A percentile compares a stretch with the other conserved stretches of the same genome.
Conservation (phyloP, 2,888 invertebrate genomes). For the Drosophila austrosaltans region DNA sequence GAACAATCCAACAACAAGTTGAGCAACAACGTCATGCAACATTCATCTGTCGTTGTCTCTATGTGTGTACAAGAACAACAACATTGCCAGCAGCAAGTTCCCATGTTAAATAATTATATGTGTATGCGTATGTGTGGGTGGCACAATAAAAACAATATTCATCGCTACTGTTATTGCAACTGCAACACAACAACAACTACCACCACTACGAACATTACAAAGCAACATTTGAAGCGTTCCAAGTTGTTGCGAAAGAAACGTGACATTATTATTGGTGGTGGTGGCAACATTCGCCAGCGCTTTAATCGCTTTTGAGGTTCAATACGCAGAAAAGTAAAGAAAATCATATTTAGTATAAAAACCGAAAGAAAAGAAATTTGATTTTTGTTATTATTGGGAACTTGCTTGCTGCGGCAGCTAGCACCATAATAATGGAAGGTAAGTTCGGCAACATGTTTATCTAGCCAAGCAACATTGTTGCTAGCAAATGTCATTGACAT, state of each 20-base stretch:
- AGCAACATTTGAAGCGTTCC: conserved; percentile 55
- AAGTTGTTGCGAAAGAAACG: conserved; percentile 66
- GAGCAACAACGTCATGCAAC: conserved; percentile 70
- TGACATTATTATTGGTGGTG: conserved; percentile 43
- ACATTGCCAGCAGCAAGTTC: conserved; percentile 60
- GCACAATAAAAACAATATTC: conserved; percentile 43
- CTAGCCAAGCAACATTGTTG: conserved; percentile 33
- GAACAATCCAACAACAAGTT: conserved; percentile 25
- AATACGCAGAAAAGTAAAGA: conserved; percentile 1
- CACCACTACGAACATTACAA: conserved; percentile 40
- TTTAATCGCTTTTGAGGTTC: conserved; percentile 56
- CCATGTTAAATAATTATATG: conserved; percentile 65
- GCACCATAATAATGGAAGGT: conserved; percentile 75
- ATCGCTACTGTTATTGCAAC: conserved; percentile 29
- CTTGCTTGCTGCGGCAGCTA: conserved; percentile 66
- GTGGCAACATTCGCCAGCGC: conserved; percentile 37
- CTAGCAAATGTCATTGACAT: conserved; percentile 41
- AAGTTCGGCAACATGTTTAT: conserved; percentile 46
- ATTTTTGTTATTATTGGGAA: conserved; percentile 58
- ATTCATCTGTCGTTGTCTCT: conserved; percentile 64
- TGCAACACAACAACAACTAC: conserved; percentile 26
- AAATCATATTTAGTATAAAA: conserved; percentile 9
- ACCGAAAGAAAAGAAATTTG: conserved; percentile 29
- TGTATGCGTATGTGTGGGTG: conserved; percentile 74
- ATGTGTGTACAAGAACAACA: conserved; percentile 71